Base-by-base conservation (phyloP, 2,888 invertebrate genomes). In the Terebella lapidaria region DNA sequence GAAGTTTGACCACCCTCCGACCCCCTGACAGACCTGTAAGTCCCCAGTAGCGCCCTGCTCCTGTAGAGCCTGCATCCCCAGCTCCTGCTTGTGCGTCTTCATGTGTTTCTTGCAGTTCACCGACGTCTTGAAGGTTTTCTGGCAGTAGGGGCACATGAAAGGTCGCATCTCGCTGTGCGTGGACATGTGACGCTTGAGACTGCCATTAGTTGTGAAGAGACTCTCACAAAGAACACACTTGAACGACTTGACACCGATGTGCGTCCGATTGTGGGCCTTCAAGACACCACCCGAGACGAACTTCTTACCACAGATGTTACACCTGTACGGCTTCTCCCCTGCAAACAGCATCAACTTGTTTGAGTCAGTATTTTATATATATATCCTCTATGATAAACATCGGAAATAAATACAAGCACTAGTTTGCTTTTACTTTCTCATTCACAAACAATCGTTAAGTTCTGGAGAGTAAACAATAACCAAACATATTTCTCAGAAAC, bases 101-200 rank as follows among this genome's bases (percentile, higher is more conserved):
- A 88, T 87, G 70, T 88, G 88, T 66, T 86, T 86, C 68, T 86
- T 83, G 72, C 87, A 87, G 71, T 85, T 84, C 24, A 84, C 83
- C 18, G 83, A 77, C 2, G 84, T 84, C 75, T 86, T 86, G 74
- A 86, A 87, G 5, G 81, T 82, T 70, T 85, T 85, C 63, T 82
- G 82, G 71, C 87, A 87, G 72, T 85, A 85, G 0, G 86, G 86
- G 73, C 87, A 87, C 77, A 80, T 77, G 68, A 77, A 79, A 0
- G 78, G 78, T 1, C 79, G 66, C 22, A 73, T 71, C 61, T 78
- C 78, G 58, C 77, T 79, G 69, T 94, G 93, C 26, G 88, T 85
- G 2, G 89, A 84, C 76, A 88, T 83, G 78, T 94, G 94, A 54
- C 92, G 85, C 72, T 86, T 88, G 70, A 94, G 81, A 76, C 87